Conservation (phyloP, 1,140 invertebrate genomes). For the Bombus difficillimus region DNA sequence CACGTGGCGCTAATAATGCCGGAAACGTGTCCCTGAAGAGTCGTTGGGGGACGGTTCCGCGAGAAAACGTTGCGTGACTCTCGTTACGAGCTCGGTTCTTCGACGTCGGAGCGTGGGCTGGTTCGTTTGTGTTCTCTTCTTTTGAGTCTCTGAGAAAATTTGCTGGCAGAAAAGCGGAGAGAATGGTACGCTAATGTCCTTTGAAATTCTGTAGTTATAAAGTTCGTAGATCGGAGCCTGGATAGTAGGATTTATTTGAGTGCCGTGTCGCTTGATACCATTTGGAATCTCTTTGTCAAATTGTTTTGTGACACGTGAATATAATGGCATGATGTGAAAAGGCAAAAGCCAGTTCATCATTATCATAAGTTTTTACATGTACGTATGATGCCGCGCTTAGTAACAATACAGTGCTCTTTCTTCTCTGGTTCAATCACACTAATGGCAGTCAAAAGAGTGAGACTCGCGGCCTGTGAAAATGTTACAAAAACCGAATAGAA, state of each 20-base stretch:
- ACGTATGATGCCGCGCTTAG: background rate
- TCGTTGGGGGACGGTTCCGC: slow-evolving; percentile 18
- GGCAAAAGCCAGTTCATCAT: background rate
- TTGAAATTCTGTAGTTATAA: background rate
- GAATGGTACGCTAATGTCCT: background rate
- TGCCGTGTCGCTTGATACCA: background rate
- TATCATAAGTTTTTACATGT: background rate
- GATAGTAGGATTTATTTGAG: background rate
- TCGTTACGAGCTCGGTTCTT: background rate
- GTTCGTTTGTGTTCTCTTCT: background rate
- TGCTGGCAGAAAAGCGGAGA: background rate
- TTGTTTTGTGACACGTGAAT: too few species aligned
- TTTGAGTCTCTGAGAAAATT: background rate
- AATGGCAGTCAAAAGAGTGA: slow-evolving; percentile 29
- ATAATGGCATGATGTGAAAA: background rate
- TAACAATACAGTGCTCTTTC: slow-evolving; percentile 26
- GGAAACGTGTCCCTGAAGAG: slow-evolving; percentile 42
- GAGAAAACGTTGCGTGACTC: slow-evolving; percentile 45
- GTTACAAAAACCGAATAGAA: background rate
- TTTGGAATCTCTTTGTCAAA: too few species aligned
- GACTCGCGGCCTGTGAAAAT: background rate
- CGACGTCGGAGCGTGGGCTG: background rate
- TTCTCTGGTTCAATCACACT: slow-evolving; percentile 36
- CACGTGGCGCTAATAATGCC: slow-evolving; percentile 44
- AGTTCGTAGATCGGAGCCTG: background rate